These are phyloP conservation scores for Drosophila monieri DNA, from an alignment of 2,888 invertebrate genomes.

Conservation along the genomic window DNA sequence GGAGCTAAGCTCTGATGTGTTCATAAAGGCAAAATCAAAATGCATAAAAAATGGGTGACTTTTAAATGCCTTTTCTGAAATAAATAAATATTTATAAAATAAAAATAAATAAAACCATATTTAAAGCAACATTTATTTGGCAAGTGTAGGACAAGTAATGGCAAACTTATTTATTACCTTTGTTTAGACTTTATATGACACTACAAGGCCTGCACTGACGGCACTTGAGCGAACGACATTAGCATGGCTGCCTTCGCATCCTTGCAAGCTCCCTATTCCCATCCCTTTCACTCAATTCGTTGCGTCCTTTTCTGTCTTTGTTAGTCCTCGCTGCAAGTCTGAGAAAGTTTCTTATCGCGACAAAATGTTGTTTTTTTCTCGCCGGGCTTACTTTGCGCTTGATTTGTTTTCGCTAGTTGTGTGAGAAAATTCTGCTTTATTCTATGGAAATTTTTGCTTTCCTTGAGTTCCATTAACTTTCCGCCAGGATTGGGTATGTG, in stretches of 20 bases:
- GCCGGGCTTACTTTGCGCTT: constrained; percentile 51
- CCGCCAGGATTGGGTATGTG: constrained; percentile 27
- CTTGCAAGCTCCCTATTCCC: neutral
- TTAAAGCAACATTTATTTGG: neutral
- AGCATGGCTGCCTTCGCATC: constrained; percentile 48
- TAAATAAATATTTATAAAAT: neutral
- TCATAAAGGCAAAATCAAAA: constrained; percentile 12
- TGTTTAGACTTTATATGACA: constrained; percentile 76
- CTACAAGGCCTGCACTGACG: constrained; percentile 59
- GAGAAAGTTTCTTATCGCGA: constrained; percentile 64
- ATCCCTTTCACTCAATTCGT: neutral
- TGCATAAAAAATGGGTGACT: neutral
- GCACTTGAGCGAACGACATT: constrained; percentile 69
- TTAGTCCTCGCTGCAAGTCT: constrained; percentile 32
- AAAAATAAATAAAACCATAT: neutral
- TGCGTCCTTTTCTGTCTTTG: neutral
- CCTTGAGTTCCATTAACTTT: constrained; percentile 35
- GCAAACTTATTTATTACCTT: constrained; percentile 77
- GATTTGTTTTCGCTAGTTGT: constrained; percentile 60
- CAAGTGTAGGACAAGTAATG: constrained; percentile 8
- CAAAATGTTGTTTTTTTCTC: constrained; percentile 45
- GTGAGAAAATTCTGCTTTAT: constrained; percentile 45
- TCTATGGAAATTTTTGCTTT: constrained; percentile 46
- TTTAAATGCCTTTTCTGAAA: neutral
- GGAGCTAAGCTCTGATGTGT: constrained; percentile 42